Base-by-base conservation (phyloP, 1,140 invertebrate genomes). In the Hylaeus anthracinus region DNA sequence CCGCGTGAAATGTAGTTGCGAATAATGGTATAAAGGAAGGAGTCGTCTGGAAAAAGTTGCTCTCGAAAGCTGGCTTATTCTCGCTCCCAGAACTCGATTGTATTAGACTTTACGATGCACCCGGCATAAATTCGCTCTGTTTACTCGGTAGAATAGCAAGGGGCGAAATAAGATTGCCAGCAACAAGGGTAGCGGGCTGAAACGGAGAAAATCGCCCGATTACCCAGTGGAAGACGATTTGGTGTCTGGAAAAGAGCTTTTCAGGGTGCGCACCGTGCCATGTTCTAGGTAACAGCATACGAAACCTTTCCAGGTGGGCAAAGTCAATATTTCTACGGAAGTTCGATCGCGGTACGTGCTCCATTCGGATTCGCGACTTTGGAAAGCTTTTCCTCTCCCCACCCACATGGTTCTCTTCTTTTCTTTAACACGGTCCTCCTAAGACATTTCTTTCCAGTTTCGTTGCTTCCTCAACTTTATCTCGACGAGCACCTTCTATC, bases 291-390 rank as follows among this genome's bases (percentile, higher is more conserved):
- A 48, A 26, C 43, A 39, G 53, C 14, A 41, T 26, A 56, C 55
- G 45, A 43, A 63, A 77, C 56, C 43, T 39, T 70, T 39, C 64
- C 15, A 26, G 64, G 15, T 15, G 3, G 56, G 26, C 41, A 77
- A 77, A 77, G 74, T 69, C 65, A 70, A 77, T 77, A 69, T 69
- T 70, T 77, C 55, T 12, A 15, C 65, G 74, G 65, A 77, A 77
- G 74, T 77, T 77, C 55, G 65, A 60, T 70, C 74, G 9, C n/a
- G 43, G 26, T 41, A 37, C 26, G 10, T 37, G 65, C 71, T 53
- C 63, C 41, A 56, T 64, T 72, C 51, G 66, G 66, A 70, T 37
- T 26, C 45, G 43, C 15, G 45, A 53, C 73, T 75, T 5, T 63
- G 37, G 67, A 78, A 78, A 78, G 76, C 76, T 78, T 71, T 26